Evolutionary conservation across 2,888 invertebrate species (phyloP), one percentile per base, ranked within the genome.

Genomic region (Rambutsinella grinnellia): DNA sequence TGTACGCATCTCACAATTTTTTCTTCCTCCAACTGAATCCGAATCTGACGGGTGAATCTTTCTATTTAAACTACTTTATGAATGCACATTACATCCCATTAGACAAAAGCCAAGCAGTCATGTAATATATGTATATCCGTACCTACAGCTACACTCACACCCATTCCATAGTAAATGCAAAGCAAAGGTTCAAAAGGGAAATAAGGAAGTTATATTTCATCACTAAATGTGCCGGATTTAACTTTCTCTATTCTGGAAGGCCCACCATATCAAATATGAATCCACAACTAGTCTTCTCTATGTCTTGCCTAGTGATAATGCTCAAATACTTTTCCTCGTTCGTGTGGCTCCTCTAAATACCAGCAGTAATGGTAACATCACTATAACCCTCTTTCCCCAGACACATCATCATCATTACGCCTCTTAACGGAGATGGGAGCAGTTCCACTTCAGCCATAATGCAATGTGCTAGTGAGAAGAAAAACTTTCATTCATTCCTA

Each of bases 191-290:
- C 56, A 61, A 23, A 56, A 70, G 70, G 70, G 62, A 70, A 70
- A 70, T 54, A 62, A 70, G 70, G 70, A 70, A 70, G 70, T 74
- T 74, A 67, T 61, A 75, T 75, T 68, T 75, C 75, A 75, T 62
- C 62, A 62, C 58, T 57, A 68, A 75, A 67, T 75, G 56, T 75
- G 67, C 57, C 62, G 62, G 67, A 68, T 68, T 74, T 75, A 75
- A 75, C 75, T 75, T 75, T 67, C 47, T 26, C 51, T n/a, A 19
- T 49, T 24, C 26, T n/a, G 27, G 46, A 26, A 28, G 44, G 51
- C 36, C 46, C 28, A n/a, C 24, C 21, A 36, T 75, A 68, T 75
- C 56, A 68, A 62, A 49, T 54, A 65, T 54, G 74, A 74, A 54
- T 74, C 61, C 62, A 53, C 60, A 66, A 61, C 54, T 21, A 62